phyloP scores from a whole-genome alignment of 1,140 invertebrate species.

The Drosophila burlai region DNA sequence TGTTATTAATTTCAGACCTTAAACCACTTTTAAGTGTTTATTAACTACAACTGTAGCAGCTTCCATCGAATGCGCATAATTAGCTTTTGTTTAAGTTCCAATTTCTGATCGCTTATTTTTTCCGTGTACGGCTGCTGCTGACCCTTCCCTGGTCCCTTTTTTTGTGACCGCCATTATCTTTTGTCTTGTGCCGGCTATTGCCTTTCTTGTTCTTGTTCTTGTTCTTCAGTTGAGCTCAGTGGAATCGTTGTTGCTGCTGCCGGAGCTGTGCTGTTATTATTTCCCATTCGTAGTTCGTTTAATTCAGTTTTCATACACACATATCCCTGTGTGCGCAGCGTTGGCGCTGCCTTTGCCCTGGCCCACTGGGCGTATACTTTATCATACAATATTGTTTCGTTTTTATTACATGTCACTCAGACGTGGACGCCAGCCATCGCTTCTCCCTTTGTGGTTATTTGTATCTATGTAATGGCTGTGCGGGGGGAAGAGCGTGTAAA shows the following conservation, averaged over 20 bases:
- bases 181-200: slow-evolving; percentile 74
- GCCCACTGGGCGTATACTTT: slow-evolving; percentile 82
- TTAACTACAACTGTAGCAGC: too few species aligned
- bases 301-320: slow-evolving; percentile 82
- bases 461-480: slow-evolving; percentile 41
- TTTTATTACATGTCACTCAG: slow-evolving; percentile 83
- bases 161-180: slow-evolving; percentile 74
- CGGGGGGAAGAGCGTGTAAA: slow-evolving; percentile 67
- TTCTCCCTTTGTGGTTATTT: slow-evolving; percentile 44
- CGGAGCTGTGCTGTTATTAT: slow-evolving; percentile 65
- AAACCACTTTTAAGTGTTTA: background rate
- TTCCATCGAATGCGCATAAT: too few species aligned
- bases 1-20: background rate
- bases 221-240: slow-evolving; percentile 34
- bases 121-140: slow-evolving; percentile 16
- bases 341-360: slow-evolving; percentile 45
- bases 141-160: slow-evolving; percentile 38
- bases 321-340: slow-evolving; percentile 33
- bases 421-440: slow-evolving; percentile 55
- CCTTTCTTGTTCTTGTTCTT: slow-evolving; percentile 64
- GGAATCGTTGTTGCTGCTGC: slow-evolving; percentile 53
- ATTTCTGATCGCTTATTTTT: background rate
- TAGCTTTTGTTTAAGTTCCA: background rate
- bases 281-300: slow-evolving; percentile 81
- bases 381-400: slow-evolving; percentile 83